Base-by-base conservation (phyloP, 1,140 invertebrate genomes). In the Uloborus diversus region DNA sequence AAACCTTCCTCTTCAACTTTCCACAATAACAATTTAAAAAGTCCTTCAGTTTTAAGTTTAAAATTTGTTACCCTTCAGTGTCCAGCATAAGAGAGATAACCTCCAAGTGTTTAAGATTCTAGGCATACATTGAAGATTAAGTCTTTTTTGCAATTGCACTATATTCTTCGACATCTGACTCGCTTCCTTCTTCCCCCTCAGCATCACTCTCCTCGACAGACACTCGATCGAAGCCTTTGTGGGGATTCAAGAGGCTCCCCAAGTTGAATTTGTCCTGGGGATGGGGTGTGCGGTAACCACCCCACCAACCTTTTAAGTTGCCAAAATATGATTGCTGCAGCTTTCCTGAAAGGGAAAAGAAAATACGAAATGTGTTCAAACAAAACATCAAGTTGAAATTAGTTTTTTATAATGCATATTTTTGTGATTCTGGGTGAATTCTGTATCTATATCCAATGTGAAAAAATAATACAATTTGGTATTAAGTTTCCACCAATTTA, bases 161-260 rank as follows among this genome's bases (percentile, higher is more conserved):
- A 49, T 64, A 85, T 75, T 85, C 84, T 68, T 85, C 84, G 5
- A 85, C 80, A 23, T 85, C 84, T 3, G 84, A 84, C 25, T 82
- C 83, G 68, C 83, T 84, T 7, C 76, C 71, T 23, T 83, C 81
- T 20, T 80, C 76, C 11, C 80, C 61, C 13, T 84, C 83, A 1
- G 28, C 66, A 70, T 84, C 83, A 65, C 83, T 84, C 17, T 85
- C 84, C 49, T 84, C 84, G 1, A 83, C 9, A 17, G 71, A 80
- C 4, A 85, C 76, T 13, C 81, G 61, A 49, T 84, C 83, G 65
- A 85, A 85, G 1, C 83, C 84, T 66, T 84, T 82, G 42, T 84
- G 84, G 2, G 70, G 82, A 35, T 82, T 79, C 17, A 84, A 47
- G 20, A 84, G 64, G 51, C 71, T 84, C 7, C 82, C 83, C 3